A percentile compares a stretch with the other conserved stretches of the same genome.
Evolutionary conservation across 92 coral and sea anemone genomes (phyloP).

Genomic region (Diadumene lineata): DNA sequence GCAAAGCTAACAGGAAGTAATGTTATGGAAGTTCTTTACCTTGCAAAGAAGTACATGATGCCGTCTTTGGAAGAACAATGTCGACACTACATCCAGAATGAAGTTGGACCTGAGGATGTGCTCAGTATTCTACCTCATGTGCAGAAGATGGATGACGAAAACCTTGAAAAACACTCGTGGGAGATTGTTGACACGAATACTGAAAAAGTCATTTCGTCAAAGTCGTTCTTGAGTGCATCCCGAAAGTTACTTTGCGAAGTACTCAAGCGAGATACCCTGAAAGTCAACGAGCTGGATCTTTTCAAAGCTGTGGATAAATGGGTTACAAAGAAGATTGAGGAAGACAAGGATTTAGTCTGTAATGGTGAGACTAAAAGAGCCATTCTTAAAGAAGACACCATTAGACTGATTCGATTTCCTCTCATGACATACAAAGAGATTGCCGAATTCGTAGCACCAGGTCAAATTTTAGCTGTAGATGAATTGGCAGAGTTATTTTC

Average conservation of each 20-base stretch:
- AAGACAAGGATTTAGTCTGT: not conserved
- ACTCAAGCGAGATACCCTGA: slow-evolving; percentile 23
- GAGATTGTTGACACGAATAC: slow-evolving; percentile 10
- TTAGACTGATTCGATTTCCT: slow-evolving; percentile 16
- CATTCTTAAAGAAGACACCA: slow-evolving; percentile 11
- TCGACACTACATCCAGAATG: not conserved
- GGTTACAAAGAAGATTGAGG: slow-evolving; percentile 8
- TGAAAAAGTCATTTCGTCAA: slow-evolving; percentile 1
- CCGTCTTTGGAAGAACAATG: slow-evolving; percentile 18
- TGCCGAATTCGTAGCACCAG: slow-evolving; percentile 6
- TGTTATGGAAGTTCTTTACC: slow-evolving; percentile 26
- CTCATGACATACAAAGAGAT: slow-evolving; percentile 10
- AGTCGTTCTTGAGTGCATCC: slow-evolving; percentile 15
- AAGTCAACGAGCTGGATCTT: slow-evolving; percentile 13
- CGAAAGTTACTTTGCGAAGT: slow-evolving; percentile 13
- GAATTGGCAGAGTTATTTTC: slow-evolving; percentile 20
- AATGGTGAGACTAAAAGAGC: not conserved
- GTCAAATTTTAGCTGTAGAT: not conserved
- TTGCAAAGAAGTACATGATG: slow-evolving; percentile 26
- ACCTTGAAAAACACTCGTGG: slow-evolving; percentile 9
- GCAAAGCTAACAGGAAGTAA: slow-evolving; percentile 22
- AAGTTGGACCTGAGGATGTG: slow-evolving; percentile 12
- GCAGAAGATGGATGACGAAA: not conserved
- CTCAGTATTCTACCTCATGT: slow-evolving; percentile 10
- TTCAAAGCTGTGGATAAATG: slow-evolving; percentile 33